phyloP scores from a whole-genome alignment of 2,797 vertebrate genomes.

The Micromesistius poutassou region DNA sequence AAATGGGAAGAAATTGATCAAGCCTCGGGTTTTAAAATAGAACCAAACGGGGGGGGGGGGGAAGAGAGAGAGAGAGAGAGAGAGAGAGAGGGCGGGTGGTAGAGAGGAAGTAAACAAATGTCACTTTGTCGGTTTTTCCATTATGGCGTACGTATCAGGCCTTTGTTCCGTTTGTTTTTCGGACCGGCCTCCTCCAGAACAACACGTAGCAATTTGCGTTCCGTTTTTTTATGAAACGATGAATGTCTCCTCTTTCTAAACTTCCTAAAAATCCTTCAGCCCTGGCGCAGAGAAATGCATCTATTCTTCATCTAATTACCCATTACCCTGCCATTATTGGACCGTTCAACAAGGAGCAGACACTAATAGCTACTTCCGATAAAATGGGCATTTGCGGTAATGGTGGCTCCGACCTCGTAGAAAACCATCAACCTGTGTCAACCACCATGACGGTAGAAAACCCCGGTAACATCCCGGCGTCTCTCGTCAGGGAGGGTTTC shows the following conservation, averaged over 20 bases:
- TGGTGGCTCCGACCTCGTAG: neutral
- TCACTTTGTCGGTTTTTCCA: neutral
- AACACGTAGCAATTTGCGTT: neutral
- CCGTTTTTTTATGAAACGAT: neutral
- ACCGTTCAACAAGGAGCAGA: neutral
- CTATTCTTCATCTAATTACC: neutral
- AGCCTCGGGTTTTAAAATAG: neutral
- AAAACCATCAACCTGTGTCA: neutral
- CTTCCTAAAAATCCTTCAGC: neutral
- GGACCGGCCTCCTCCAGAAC: neutral
- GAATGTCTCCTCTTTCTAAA: neutral
- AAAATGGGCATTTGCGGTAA: neutral
- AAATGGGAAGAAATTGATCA: constrained; percentile 4
- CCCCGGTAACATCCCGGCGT: neutral
- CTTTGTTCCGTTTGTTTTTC: neutral
- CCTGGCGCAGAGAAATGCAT: neutral
- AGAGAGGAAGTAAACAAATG: neutral
- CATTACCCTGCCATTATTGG: neutral
- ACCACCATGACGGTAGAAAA: neutral
- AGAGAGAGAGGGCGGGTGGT: neutral
- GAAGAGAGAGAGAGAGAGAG: neutral
- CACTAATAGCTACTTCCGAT: neutral
- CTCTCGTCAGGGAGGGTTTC: too few relatives aligned
- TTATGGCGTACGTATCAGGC: neutral
- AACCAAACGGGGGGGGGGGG: neutral